These are phyloP conservation scores for Tapera naevia DNA, from an alignment of 2,797 vertebrate genomes.

Conservation along the genomic window DNA sequence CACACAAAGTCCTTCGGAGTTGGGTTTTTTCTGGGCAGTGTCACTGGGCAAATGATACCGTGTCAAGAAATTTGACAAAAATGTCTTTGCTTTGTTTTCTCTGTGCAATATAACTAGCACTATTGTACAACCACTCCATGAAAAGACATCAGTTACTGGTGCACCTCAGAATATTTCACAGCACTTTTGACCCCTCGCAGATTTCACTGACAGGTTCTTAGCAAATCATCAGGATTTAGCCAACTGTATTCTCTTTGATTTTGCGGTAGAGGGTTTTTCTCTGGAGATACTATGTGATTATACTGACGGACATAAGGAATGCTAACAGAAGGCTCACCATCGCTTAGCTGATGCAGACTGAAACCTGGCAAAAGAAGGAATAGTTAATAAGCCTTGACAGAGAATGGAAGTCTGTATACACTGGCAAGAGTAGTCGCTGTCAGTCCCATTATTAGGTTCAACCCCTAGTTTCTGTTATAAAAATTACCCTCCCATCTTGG, in stretches of 20 bases:
- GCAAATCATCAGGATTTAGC: neutral
- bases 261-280: neutral
- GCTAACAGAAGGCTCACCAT: neutral
- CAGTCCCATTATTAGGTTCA: neutral
- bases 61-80: neutral
- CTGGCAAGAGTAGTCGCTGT: neutral
- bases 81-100: neutral
- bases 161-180: neutral
- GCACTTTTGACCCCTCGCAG: neutral
- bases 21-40: neutral
- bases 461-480: neutral
- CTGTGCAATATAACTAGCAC: neutral
- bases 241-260: neutral
- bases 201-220: neutral
- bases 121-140: accelerated
- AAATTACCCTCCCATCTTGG: neutral
- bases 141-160: neutral
- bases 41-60: neutral
- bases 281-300: neutral
- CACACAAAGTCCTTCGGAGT: neutral
- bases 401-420: neutral
- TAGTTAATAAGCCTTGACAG: neutral
- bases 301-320: neutral
- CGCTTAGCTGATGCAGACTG: neutral
- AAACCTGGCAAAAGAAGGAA: neutral